Conservation (phyloP, 2,888 invertebrate genomes). For the Onthophagus sagittarius region DNA sequence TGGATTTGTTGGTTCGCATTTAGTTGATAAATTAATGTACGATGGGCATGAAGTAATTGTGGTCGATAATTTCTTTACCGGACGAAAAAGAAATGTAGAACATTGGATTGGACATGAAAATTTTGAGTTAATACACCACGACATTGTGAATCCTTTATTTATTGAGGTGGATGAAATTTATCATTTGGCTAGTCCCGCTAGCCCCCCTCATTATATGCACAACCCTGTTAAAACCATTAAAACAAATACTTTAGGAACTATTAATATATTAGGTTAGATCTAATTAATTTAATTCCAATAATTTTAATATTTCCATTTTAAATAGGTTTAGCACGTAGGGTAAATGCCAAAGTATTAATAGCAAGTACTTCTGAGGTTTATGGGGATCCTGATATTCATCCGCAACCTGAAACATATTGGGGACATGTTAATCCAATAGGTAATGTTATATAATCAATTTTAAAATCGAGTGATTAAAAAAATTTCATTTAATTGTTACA, state of each 20-base stretch:
- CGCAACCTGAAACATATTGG: constrained; percentile 97
- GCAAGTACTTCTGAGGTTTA: constrained; percentile 99
- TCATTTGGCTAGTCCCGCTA: constrained; percentile 97
- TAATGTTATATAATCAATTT: constrained; percentile 36
- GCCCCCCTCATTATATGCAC: constrained; percentile 99
- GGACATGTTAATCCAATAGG: constrained; percentile 99
- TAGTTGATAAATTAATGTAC: constrained; percentile 92
- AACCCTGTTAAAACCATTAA: constrained; percentile 99
- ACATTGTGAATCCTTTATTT: constrained; percentile 95
- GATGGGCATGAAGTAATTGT: constrained; percentile 96
- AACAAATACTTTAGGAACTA: constrained; percentile 95
- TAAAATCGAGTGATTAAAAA: no score
- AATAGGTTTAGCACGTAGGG: constrained; percentile 83
- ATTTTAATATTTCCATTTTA: no score
- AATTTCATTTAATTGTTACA: neutral
- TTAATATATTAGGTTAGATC: constrained; percentile 77
- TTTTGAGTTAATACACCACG: constrained; percentile 98
- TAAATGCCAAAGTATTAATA: constrained; percentile 87
- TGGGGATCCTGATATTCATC: constrained; percentile 97
- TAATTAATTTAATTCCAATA: no score
- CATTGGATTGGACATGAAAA: constrained; percentile 99
- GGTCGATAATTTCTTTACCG: constrained; percentile 97
- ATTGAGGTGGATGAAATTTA: constrained; percentile 98
- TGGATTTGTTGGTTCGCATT: constrained; percentile 98
- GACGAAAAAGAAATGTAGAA: constrained; percentile 93